These are phyloP conservation scores for Sarotherodon lohbergeri DNA, from an alignment of 2,113 vertebrate genomes.

Conservation along the genomic window DNA sequence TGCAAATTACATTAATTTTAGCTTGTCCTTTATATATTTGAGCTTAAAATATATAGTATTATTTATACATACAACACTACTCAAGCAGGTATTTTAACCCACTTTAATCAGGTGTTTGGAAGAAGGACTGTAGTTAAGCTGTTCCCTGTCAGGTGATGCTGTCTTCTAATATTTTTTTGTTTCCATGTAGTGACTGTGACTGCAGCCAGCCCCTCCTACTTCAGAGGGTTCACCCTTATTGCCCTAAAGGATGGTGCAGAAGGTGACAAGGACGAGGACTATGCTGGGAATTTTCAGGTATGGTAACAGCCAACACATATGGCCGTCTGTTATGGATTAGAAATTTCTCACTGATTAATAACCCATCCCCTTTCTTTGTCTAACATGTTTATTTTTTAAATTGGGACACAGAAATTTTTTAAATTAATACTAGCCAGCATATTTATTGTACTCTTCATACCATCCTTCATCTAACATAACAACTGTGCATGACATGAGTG, in stretches of 20 bases:
- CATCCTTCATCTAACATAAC: background rate
- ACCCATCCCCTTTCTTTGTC: background rate
- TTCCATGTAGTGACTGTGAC: slow-evolving; percentile 81
- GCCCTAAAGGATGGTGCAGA: slow-evolving; percentile 87
- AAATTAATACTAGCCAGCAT: background rate
- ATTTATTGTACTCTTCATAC: background rate
- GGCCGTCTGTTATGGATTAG: background rate
- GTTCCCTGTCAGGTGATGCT: background rate
- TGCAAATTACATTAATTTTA: background rate
- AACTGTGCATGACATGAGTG: background rate
- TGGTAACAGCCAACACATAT: slow-evolving; percentile 1
- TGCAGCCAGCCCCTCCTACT: slow-evolving; percentile 87
- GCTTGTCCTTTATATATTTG: background rate
- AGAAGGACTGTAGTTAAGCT: background rate
- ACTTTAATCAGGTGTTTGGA: background rate
- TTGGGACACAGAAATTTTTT: background rate
- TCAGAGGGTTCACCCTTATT: slow-evolving; percentile 92
- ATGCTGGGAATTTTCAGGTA: slow-evolving; percentile 92
- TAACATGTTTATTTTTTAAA: background rate
- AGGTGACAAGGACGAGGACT: slow-evolving; percentile 92
- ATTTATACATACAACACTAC: background rate
- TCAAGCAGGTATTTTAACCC: background rate
- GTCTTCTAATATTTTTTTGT: slow-evolving; percentile 23
- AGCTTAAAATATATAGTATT: background rate
- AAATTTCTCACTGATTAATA: background rate